Evolutionary conservation across 2,888 invertebrate genomes (phyloP), one percentile per base, ranked within the genome.

Genomic region (Catocala nupta): DNA sequence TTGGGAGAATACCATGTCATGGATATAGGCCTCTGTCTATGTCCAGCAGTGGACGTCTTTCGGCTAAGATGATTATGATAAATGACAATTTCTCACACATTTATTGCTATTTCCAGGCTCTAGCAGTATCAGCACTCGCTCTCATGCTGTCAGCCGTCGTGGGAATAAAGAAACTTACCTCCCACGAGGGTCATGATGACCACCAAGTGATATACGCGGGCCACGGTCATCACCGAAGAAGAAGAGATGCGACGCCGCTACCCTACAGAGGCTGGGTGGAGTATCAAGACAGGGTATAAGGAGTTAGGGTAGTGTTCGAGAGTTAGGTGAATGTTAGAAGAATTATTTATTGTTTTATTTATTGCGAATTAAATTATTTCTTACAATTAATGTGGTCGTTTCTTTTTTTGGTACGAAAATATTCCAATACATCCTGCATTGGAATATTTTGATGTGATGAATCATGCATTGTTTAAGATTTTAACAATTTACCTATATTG

Each of bases 91-190:
- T 25, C 25, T 25, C 4, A 25, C 25, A 25, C 1, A 25, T 39
- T 5, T 42, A 9, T 10, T 45, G n/a, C 44, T 36, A 44, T 54
- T 59, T 65, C 7, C 90, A 94, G 91, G 96, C 96, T 0, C 81
- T 96, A 55, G 96, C 96, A 72, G 95, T 96, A 5, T 96, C 97
- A 51, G 96, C 96, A 0, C 85, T 97, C 60, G 97, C 97, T 0
- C 87, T 97, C 10, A 95, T 97, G 95, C 90, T 97, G 60, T 96
- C 97, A 48, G 94, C 96, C n/a, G 95, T 97, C 48, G 95, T 97
- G 0, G 97, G 97, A 2, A 91, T 97, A 48, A 97, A 97, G 90
- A 96, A 97, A 68, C 87, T 97, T 59, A 89, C 96, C 0, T 95
- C 96, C 1, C 95, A 95, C 33, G 95, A 95, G 5, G 95, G 95